These are phyloP conservation scores for Centruroides sculpturatus DNA, from an alignment of 1,140 invertebrate genomes.

Conservation along the genomic window DNA sequence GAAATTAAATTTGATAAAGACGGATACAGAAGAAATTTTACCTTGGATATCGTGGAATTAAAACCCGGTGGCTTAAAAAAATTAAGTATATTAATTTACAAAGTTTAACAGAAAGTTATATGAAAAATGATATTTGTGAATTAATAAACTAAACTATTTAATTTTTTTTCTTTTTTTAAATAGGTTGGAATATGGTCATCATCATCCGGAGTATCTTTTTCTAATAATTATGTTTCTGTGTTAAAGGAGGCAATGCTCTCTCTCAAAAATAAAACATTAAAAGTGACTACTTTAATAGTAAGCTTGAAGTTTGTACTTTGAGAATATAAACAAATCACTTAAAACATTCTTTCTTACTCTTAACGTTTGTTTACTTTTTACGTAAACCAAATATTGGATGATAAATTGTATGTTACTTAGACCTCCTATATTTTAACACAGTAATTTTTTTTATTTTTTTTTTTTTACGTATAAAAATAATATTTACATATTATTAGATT, in stretches of 20 bases:
- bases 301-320: conserved; percentile 1
- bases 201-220: conserved; percentile 76
- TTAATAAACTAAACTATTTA: too few relatives aligned
- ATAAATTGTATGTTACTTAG: too few relatives aligned
- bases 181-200: conserved; percentile 82
- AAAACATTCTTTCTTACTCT: too few relatives aligned
- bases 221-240: conserved; percentile 63
- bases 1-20: conserved; percentile 85
- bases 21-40: conserved; percentile 76
- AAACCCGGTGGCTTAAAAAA: conserved; percentile 37
- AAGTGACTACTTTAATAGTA: conserved; percentile 82
- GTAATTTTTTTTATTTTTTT: too few relatives aligned
- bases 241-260: conserved; percentile 71
- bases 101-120: too few relatives aligned
- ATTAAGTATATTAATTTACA: conserved; percentile 28
- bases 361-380: too few relatives aligned
- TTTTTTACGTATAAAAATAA: too few relatives aligned
- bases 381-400: too few relatives aligned
- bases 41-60: conserved; percentile 75
- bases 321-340: too few relatives aligned
- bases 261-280: conserved; percentile 79
- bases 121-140: too few relatives aligned
- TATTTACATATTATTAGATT: too few relatives aligned
- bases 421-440: too few relatives aligned
- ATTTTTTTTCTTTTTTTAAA: background rate